phyloP scores from a whole-genome alignment of 2,113 vertebrate species.

The Hyaena hyaena region DNA sequence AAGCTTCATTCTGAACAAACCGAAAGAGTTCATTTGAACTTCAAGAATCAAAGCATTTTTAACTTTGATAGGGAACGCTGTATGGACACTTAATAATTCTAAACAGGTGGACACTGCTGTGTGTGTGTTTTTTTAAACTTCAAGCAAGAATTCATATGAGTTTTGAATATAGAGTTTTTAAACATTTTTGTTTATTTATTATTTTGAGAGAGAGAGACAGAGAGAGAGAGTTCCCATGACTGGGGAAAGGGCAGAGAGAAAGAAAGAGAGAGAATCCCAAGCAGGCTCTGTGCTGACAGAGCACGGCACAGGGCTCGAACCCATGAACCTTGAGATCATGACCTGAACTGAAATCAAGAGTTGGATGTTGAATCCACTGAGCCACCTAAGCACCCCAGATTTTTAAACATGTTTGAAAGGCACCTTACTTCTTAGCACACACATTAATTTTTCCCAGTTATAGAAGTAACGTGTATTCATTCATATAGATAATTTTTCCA shows the following conservation, averaged over 20 bases:
- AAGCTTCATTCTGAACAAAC: not conserved
- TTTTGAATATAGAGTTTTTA: not conserved
- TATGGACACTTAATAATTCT: not conserved
- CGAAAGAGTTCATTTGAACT: constrained; percentile 1
- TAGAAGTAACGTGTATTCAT: not conserved
- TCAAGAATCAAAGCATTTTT: constrained; percentile 14
- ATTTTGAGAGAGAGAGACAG: no score
- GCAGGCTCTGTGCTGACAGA: no score
- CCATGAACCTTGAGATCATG: no score
- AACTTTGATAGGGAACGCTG: not conserved
- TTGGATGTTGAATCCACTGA: no score
- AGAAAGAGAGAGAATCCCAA: no score
- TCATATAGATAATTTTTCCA: not conserved
- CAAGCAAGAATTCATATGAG: not conserved
- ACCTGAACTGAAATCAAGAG: no score
- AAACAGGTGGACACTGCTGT: not conserved
- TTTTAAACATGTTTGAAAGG: not conserved
- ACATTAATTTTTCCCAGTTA: not conserved
- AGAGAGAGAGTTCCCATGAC: no score
- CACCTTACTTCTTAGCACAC: not conserved
- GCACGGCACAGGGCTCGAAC: no score
- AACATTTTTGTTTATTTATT: not conserved
- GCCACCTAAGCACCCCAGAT: not conserved
- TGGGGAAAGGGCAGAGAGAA: no score
- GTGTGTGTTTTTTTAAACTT: not conserved